Evolutionary conservation across 37 sponge, comb jelly and placozoan species (phyloP), one percentile per base, ranked within the genome.

Genomic region (Aplysina aerophoba): DNA sequence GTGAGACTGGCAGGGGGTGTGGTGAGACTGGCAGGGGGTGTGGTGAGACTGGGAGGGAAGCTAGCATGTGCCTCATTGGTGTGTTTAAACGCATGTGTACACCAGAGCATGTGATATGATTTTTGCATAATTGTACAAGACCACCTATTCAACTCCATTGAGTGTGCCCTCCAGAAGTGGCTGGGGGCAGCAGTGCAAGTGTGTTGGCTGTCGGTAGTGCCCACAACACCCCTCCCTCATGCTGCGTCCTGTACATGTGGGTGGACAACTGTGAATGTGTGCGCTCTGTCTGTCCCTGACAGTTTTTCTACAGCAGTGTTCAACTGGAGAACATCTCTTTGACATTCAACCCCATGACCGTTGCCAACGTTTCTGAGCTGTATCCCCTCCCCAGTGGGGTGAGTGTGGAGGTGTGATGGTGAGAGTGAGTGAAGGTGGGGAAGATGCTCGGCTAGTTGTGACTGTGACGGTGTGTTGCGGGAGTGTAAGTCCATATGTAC

Each of bases 281-380:
- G 28, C 12, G 27, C 12, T n/a, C 64, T 8, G 50, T n/a, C n/a
- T n/a, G n/a, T n/a, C n/a, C 54, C 41, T 36, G 30, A 0, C 80
- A 89, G 90, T 58, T 89, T 2, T 85, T 85, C 71, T 79, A 79
- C 11, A 81, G 77, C 44, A 73, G 80, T 41, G 85, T 37, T 20
- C 65, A 71, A 0, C 74, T 81, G 63, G 58, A 82, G 25, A 79
- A 89, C 64, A 62, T 62, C 64, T 62, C 64, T 62, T 8, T 36
- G 31, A 24, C 38, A n/a, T 75, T 41, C 78, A 75, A 75, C 78
- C 37, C 22, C 13, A 75, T 75, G 78, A 39, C 54, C 78, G 41
- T 75, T 50, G 54, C 44, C 13, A 75, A 75, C 78, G 13, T 75
- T 21, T 75, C 78, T 13, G 31, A 31, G 16, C 11, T 19, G 24